phyloP scores from a whole-genome alignment of 1,140 invertebrate genomes.

The Zaprionus capensis region DNA sequence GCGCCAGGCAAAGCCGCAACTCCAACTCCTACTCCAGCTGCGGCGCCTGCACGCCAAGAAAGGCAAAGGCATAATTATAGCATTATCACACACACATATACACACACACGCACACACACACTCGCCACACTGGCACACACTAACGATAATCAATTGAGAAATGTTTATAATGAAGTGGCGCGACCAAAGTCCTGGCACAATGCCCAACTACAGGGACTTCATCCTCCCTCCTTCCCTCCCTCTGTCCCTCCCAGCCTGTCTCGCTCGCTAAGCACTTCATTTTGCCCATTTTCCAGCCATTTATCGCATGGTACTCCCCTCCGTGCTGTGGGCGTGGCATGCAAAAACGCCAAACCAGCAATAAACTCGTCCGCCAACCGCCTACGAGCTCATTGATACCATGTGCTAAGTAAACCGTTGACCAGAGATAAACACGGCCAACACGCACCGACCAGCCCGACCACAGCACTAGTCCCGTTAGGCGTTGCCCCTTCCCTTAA shows the following conservation, averaged over 20 bases:
- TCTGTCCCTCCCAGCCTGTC: background rate
- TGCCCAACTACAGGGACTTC: slow-evolving; percentile 19
- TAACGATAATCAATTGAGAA: slow-evolving; percentile 82
- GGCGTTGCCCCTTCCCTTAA: background rate
- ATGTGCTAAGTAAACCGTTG: slow-evolving; percentile 60
- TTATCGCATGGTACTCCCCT: slow-evolving; percentile 18
- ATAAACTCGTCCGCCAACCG: slow-evolving; percentile 46
- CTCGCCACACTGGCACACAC: slow-evolving; percentile 36
- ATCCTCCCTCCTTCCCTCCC: background rate
- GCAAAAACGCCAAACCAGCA: slow-evolving; percentile 74
- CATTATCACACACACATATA: slow-evolving; percentile 69
- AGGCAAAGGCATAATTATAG: slow-evolving; percentile 75
- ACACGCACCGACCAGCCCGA: slow-evolving; percentile 46
- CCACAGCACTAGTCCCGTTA: slow-evolving; percentile 21
- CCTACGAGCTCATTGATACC: slow-evolving; percentile 51
- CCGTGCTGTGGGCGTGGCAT: slow-evolving; percentile 57
- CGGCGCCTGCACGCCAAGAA: slow-evolving; percentile 60
- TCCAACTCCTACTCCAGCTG: slow-evolving; percentile 48
- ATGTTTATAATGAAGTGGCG: slow-evolving; percentile 81
- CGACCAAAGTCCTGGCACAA: slow-evolving; percentile 58
- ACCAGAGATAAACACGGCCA: slow-evolving; percentile 75
- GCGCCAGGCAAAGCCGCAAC: slow-evolving; percentile 65
- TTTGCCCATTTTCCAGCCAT: slow-evolving; percentile 48
- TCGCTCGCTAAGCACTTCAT: slow-evolving; percentile 69
- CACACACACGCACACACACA: slow-evolving; percentile 17